Conservation (phyloP, 2,113 vertebrate genomes). For the Gambusia affinis region DNA sequence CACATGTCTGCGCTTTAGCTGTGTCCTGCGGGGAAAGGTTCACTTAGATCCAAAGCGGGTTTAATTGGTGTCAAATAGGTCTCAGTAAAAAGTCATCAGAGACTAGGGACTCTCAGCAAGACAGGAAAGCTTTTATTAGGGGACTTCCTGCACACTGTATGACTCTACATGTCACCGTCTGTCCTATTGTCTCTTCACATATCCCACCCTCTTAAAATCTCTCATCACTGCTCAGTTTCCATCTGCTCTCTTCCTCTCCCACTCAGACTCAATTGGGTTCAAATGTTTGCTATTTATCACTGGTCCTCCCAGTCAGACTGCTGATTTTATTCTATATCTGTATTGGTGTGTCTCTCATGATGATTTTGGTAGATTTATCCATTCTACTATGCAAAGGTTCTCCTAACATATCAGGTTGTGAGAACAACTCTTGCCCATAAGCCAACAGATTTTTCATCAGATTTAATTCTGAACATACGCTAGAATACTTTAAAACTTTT, state of each 20-base stretch:
- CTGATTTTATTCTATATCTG: constrained; percentile 12
- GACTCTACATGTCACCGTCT: constrained; percentile 56
- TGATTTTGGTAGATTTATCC: no score
- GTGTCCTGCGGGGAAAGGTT: constrained; percentile 59
- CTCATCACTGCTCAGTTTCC: constrained; percentile 59
- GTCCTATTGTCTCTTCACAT: constrained; percentile 66
- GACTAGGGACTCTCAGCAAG: constrained; percentile 76
- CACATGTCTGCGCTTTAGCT: constrained; percentile 49
- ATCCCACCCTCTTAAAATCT: constrained; percentile 66
- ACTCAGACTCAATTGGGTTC: constrained; percentile 50
- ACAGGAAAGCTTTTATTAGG: constrained; percentile 86
- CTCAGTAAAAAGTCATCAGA: constrained; percentile 76
- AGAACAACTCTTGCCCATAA: background rate
- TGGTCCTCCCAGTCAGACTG: constrained; percentile 23
- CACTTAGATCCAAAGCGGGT: constrained; percentile 54
- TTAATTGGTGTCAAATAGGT: constrained; percentile 86
- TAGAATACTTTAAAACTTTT: no score
- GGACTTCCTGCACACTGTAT: constrained; percentile 72
- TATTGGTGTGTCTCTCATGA: constrained; percentile 67
- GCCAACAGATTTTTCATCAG: background rate
- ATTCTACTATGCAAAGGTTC: background rate
- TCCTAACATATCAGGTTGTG: background rate
- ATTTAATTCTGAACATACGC: background rate
- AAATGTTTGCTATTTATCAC: constrained; percentile 55
- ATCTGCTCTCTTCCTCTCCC: constrained; percentile 62